These are phyloP conservation scores for Chloromyia formosa DNA, from an alignment of 2,888 invertebrate genomes.

Conservation along the genomic window DNA sequence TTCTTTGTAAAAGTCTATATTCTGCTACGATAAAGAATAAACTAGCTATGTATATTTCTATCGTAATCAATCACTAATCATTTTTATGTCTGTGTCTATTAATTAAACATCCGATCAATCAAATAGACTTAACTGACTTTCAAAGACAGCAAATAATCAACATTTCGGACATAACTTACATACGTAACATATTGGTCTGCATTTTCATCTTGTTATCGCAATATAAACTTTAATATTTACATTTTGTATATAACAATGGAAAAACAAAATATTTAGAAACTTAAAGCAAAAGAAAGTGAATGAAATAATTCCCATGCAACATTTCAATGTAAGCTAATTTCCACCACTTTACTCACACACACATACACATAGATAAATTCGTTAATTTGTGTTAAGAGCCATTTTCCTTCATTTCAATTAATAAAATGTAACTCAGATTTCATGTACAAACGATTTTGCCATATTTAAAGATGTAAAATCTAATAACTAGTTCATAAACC, in stretches of 20 bases:
- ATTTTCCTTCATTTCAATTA: too few species aligned
- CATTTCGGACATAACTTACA: too few species aligned
- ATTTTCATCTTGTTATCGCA: slow-evolving; percentile 38
- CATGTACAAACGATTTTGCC: background rate
- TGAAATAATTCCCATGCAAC: background rate
- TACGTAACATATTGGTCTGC: too few species aligned
- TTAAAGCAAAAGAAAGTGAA: background rate
- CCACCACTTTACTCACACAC: background rate
- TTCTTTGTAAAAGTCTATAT: too few species aligned
- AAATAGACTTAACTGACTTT: too few species aligned
- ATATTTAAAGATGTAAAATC: background rate
- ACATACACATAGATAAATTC: background rate
- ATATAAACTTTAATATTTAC: slow-evolving; percentile 17
- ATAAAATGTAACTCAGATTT: too few species aligned
- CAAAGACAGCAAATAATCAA: too few species aligned
- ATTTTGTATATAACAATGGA: slow-evolving; percentile 32
- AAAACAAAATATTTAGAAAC: background rate
- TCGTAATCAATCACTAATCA: too few species aligned
- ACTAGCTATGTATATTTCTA: too few species aligned
- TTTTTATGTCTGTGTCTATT: too few species aligned
- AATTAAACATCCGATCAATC: too few species aligned
- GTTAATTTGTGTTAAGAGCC: background rate
- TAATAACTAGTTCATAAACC: slow-evolving; percentile 7
- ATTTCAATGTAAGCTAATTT: slow-evolving; percentile 9
- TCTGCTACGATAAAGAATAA: too few species aligned